These are phyloP conservation scores for Rousettus leschenaultii DNA, from an alignment of 2,113 vertebrate species.

Conservation along the genomic window DNA sequence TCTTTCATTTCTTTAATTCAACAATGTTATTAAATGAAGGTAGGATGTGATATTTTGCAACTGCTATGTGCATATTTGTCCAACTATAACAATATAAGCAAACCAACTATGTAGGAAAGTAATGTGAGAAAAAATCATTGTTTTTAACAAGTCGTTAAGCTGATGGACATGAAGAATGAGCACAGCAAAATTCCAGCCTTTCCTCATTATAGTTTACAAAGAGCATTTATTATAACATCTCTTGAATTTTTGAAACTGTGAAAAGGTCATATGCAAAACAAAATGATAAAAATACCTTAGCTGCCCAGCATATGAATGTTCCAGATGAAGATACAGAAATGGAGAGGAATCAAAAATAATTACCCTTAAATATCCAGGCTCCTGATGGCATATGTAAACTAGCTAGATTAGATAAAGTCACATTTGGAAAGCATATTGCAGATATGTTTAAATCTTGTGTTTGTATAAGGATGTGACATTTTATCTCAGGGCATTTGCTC, in stretches of 20 bases:
- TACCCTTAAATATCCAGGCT: background rate
- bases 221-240: constrained; percentile 13
- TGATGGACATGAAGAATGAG: background rate
- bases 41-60: background rate
- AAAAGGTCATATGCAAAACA: constrained; percentile 34
- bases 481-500: background rate
- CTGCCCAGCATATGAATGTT: background rate
- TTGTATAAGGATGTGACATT: background rate
- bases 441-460: background rate
- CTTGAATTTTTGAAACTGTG: background rate
- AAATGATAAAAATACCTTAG: background rate
- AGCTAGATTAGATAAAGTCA: background rate
- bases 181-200: background rate
- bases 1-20: background rate
- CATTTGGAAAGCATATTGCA: background rate
- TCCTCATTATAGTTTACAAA: background rate
- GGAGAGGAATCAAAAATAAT: background rate
- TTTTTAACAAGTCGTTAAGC: background rate
- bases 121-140: background rate
- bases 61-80: background rate
- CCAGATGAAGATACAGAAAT: background rate
- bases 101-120: background rate
- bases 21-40: background rate
- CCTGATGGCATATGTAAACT: background rate
- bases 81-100: background rate